Conservation (phyloP, 2,797 vertebrate species). For the Enteromius viviparus region DNA sequence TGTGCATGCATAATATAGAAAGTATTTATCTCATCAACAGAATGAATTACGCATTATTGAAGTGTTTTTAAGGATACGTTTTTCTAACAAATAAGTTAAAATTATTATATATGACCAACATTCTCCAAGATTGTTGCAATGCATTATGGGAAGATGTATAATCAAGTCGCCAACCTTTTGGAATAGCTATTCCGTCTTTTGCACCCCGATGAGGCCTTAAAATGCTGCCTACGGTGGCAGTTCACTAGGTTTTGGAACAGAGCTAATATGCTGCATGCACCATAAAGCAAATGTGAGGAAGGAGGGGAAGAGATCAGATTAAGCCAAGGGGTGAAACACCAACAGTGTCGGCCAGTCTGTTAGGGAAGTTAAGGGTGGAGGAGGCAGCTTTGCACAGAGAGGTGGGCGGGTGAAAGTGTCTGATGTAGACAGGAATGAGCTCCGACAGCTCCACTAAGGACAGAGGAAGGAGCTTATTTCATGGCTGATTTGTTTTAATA, state of each 20-base stretch:
- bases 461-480: constrained; percentile 82
- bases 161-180: not conserved
- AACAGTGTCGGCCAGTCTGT: constrained; percentile 14
- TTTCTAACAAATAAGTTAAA: not conserved
- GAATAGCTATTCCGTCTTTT: not conserved
- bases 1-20: too few species aligned
- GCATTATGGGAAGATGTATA: not conserved
- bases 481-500: constrained; percentile 83
- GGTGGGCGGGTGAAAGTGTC: constrained; percentile 67
- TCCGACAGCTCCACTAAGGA: constrained; percentile 75
- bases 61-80: not conserved
- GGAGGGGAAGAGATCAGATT: constrained; percentile 40
- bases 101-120: not conserved
- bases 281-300: constrained; percentile 23
- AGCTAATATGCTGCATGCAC: constrained; percentile 33
- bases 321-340: constrained; percentile 37
- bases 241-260: constrained; percentile 20
- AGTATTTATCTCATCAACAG: not conserved
- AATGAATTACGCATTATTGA: not conserved
- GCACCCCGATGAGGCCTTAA: not conserved
- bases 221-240: not conserved
- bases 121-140: not conserved
- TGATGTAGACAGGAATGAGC: constrained; percentile 73
- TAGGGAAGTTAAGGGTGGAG: constrained; percentile 38
- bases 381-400: constrained; percentile 38